Conservation (phyloP, 2,888 invertebrate species). For the Tigriopus californicus region DNA sequence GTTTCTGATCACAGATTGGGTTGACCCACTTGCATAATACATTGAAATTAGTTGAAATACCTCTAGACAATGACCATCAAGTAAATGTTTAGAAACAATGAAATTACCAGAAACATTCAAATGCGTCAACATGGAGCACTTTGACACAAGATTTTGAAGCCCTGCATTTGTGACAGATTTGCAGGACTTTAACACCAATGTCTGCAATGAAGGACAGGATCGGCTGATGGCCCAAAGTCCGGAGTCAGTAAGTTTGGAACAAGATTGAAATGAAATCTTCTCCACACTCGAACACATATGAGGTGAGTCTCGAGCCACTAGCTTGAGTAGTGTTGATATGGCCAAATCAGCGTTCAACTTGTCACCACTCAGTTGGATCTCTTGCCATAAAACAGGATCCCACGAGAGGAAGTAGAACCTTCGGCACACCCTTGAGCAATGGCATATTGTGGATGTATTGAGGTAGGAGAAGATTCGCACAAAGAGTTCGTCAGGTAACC, state of each 20-base stretch:
- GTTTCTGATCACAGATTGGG: no score
- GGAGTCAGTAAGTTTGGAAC: slow-evolving; percentile 51
- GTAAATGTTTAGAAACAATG: slow-evolving; percentile 19
- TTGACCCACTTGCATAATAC: no score
- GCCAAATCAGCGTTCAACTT: slow-evolving; percentile 44
- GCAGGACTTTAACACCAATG: slow-evolving; percentile 56
- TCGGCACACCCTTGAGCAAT: slow-evolving; percentile 52
- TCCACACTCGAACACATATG: slow-evolving; percentile 31
- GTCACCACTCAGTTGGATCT: slow-evolving; percentile 42
- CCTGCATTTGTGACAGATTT: slow-evolving; percentile 52
- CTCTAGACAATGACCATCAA: no score
- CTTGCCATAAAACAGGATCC: slow-evolving; percentile 54
- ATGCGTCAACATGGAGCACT: slow-evolving; percentile 60
- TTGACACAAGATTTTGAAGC: slow-evolving; percentile 54
- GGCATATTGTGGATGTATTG: slow-evolving; percentile 48
- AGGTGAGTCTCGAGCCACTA: slow-evolving; percentile 28
- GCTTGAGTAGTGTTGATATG: slow-evolving; percentile 24
- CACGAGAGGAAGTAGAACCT: slow-evolving; percentile 56
- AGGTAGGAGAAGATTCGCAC: slow-evolving; percentile 49
- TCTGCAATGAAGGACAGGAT: slow-evolving; percentile 59
- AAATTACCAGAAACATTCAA: slow-evolving; percentile 49
- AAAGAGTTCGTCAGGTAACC: slow-evolving; percentile 45
- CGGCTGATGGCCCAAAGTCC: slow-evolving; percentile 54
- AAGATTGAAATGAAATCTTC: slow-evolving; percentile 31
- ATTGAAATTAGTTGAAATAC: no score